Conservation (phyloP, 2,797 vertebrate species). For the Syndactyla subalaris region DNA sequence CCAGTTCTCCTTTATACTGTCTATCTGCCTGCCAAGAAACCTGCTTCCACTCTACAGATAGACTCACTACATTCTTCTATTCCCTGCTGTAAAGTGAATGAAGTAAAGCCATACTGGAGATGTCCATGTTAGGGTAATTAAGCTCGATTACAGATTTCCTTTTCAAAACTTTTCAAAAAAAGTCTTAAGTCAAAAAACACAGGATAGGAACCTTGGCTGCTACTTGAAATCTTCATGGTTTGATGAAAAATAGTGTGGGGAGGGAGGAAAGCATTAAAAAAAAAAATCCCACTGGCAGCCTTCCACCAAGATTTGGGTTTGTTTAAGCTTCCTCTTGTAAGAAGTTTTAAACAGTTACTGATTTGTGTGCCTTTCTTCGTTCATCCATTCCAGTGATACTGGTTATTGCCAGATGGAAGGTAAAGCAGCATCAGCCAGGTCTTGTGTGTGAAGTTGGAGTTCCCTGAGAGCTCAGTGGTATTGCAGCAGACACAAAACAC, state of each 20-base stretch:
- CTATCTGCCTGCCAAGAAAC: background rate
- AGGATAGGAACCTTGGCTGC: background rate
- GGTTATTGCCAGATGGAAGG: conserved; percentile 16
- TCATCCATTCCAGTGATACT: background rate
- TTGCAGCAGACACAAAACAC: background rate
- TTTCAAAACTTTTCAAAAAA: background rate
- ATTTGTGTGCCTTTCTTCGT: background rate
- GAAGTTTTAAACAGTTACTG: conserved; percentile 8
- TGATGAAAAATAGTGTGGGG: background rate
- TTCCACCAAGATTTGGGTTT: background rate
- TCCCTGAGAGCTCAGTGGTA: background rate
- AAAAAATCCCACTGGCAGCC: background rate
- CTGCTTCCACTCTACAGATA: conserved; percentile 13
- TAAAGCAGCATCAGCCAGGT: background rate
- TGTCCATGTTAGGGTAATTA: conserved; percentile 8
- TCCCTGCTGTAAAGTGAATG: conserved; percentile 10
- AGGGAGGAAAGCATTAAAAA: background rate
- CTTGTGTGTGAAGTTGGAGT: background rate
- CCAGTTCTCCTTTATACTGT: background rate
- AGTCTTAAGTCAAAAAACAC: background rate
- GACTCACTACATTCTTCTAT: conserved; percentile 25
- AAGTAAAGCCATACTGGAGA: conserved; percentile 17
- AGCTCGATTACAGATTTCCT: conserved; percentile 32
- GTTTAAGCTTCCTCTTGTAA: background rate
- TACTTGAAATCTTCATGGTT: background rate